Base-by-base conservation (phyloP, 2,888 invertebrate species). In the Harpagoxenus sublaevis region DNA sequence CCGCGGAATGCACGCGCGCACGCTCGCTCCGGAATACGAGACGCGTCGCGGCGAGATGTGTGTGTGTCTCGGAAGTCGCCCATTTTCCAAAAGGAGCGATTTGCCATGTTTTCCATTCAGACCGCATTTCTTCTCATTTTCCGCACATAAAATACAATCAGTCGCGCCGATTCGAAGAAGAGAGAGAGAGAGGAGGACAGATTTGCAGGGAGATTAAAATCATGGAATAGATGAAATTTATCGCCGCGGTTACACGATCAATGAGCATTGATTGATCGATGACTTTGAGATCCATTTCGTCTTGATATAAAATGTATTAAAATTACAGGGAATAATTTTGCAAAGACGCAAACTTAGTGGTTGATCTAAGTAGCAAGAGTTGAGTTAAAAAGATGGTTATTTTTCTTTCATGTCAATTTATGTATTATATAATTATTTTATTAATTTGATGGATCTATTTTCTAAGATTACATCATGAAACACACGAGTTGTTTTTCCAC, bases 1-100 rank as follows among this genome's bases (percentile, higher is more conserved):
- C 31, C 68, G 53, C 82, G 62, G 28, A 74, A 42, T 42, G 28
- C 23, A 42, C 39, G 28, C 53, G 45, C 31, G 57, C 23, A 28
- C 18, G 10, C 63, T 65, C 57, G 39, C 35, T 9, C 55, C 35
- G 15, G 63, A 63, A 53, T 23, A 48, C n/a, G n/a, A 18, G 10
- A 57, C 53, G 53, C 63, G 31, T 9, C 23, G 48, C 35, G 35
- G 15, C 23, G 60, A 4, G 31, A 45, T 31, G 66, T 28, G 9
- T 45, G 28, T 31, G 66, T 28, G 9, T 45, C 42, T 28, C 28
- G 28, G 18, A 28, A 4, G 4, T 9, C 28, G 28, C 6, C 1
- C 23, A 6, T 65, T 65, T 12, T 65, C 42, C 65, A 28, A 23
- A 23, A 5, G 6, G 6, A 42, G 6, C 12, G 23, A 15, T 28